Percentiles rank a stretch among this genome's conserved stretches.
Conservation (phyloP, 35 echinoderm and acorn worm genomes). For the Heliocidaris erythrogramma region DNA sequence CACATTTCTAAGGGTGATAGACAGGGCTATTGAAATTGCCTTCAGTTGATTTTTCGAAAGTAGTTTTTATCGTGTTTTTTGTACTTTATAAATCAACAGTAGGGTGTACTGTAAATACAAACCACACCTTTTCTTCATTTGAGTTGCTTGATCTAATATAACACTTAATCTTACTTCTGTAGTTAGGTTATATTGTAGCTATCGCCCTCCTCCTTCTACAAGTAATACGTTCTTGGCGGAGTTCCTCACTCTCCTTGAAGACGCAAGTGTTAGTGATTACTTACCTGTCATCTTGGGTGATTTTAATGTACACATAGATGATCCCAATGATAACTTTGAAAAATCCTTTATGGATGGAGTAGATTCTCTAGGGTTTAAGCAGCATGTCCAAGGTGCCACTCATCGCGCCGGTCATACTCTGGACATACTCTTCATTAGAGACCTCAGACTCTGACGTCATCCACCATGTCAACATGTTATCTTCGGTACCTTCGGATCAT, state of each 20-base stretch:
- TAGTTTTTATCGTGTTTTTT: too few relatives aligned
- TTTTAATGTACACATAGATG: too few relatives aligned
- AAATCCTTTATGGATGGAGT: too few relatives aligned
- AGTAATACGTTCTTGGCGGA: background rate
- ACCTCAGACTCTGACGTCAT: background rate
- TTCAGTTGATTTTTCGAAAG: too few relatives aligned
- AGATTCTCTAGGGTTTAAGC: conserved; percentile 56
- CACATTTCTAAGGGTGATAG: too few relatives aligned
- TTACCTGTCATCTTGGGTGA: background rate
- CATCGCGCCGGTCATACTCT: conserved; percentile 58
- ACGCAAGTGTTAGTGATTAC: background rate
- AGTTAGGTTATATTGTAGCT: background rate
- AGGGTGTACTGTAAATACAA: background rate
- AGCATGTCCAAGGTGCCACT: conserved; percentile 56
- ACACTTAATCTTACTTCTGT: background rate
- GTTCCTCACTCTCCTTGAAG: background rate
- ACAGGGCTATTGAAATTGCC: too few relatives aligned
- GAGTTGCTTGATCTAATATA: background rate
- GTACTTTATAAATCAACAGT: background rate
- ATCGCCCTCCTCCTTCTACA: background rate
- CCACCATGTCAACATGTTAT: background rate
- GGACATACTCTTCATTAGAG: conserved; percentile 56
- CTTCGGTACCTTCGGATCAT: conserved; percentile 66
- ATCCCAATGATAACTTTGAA: conserved; percentile 42
- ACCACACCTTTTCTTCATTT: too few relatives aligned